Base-by-base conservation (phyloP, 1,140 invertebrate species). In the Papilio aristodemus region DNA sequence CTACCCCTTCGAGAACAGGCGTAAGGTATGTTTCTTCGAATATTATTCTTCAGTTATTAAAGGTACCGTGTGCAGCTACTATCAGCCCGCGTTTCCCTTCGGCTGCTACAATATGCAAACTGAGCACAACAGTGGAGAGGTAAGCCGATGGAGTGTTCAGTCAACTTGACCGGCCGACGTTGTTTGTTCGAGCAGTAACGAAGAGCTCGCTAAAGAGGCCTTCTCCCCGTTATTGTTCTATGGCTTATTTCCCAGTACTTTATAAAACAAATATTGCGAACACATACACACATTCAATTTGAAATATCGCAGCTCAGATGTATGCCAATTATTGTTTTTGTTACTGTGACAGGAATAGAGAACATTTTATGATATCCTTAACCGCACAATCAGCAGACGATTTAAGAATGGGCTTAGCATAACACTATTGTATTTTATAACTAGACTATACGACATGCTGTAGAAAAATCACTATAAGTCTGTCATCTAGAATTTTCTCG, bases 81-180 rank as follows among this genome's bases (percentile, higher is more conserved):
- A 54, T 54, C 46, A 0, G 46, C 11, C 22, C 2, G 14, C 19
- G 43, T 50, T 14, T 50, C 43, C 43, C 19, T 32, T 3, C 27
- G 43, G 10, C 43, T 50, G 4, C 11, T 22, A 54, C 46, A 54
- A 54, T 54, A 54, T 54, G 46, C 46, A 54, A 54, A 19, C 19
- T 22, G 22, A 54, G 46, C 22, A 22, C 9, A 22, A 54, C 22
- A 54, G 46, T 54, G 46, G 10, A 54, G 46, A 54, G 46, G 19
- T 19, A 22, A 11, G 22, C 27, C 27, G 11, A 9, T 54, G 46
- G 22, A 54, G 46, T 54, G 46, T 54, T 54, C 46, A 54, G 46
- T 54, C 46, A 54, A 54, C 46, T 54, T 10, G 19, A 22, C 17
- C 46, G 46, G 46, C 9, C 46, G 22, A 10, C 46, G 46, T 11